Conservation (phyloP, 2,888 invertebrate genomes). For the Heliconius erato region DNA sequence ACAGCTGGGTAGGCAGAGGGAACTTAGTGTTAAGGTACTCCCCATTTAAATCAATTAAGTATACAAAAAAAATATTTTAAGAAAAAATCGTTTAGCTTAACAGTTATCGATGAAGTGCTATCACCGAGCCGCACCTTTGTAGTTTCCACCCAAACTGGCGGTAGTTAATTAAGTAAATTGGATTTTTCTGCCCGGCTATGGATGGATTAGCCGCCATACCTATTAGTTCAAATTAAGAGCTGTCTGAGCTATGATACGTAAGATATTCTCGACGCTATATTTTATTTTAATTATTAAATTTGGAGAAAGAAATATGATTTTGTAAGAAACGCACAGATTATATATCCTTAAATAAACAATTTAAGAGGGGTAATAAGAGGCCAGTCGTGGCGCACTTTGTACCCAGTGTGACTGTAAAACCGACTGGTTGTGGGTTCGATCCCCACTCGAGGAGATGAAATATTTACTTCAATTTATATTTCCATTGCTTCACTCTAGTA, state of each 20-base stretch:
- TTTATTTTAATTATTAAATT: slow-evolving; percentile 30
- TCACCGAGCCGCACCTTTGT: slow-evolving; percentile 78
- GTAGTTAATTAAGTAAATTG: slow-evolving; percentile 85
- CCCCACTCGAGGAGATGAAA: too few species aligned
- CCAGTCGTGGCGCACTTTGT: too few species aligned
- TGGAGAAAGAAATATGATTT: neutral
- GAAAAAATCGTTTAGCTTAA: slow-evolving; percentile 65
- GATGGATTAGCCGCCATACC: slow-evolving; percentile 82
- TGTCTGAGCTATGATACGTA: slow-evolving; percentile 56
- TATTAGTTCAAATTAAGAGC: slow-evolving; percentile 85
- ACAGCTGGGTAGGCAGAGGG: too few species aligned
- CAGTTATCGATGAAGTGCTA: slow-evolving; percentile 76
- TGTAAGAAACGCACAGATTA: neutral
- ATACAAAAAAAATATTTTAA: neutral
- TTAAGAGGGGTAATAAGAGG: too few species aligned
- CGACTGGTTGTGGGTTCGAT: too few species aligned
- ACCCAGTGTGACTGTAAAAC: too few species aligned
- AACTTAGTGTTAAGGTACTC: too few species aligned
- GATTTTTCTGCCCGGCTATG: slow-evolving; percentile 82
- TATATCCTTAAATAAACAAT: too few species aligned
- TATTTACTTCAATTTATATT: too few species aligned
- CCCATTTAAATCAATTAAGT: neutral
- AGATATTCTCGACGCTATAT: slow-evolving; percentile 34
- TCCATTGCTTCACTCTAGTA: too few species aligned
- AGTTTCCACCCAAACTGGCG: slow-evolving; percentile 73